Conservation (phyloP, 2,888 invertebrate genomes). For the Harpalus rufipes region DNA sequence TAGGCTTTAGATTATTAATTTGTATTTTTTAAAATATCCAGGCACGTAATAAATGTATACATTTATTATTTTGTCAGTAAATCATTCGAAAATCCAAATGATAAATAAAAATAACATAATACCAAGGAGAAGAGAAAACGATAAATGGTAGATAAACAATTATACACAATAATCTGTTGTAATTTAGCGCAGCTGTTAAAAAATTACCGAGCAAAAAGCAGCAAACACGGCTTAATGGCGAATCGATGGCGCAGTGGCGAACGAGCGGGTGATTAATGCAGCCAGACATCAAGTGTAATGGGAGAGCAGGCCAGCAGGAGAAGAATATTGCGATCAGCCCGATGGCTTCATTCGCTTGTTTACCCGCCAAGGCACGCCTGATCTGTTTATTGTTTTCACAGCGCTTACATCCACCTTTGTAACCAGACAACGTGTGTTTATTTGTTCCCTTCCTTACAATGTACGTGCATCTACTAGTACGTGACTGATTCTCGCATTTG, state of each 20-base stretch:
- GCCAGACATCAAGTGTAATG: constrained; percentile 59
- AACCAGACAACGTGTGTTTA: constrained; percentile 13
- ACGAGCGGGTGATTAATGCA: constrained; percentile 55
- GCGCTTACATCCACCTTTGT: constrained; percentile 5
- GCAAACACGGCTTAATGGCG: constrained; percentile 54
- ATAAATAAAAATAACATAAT: no score
- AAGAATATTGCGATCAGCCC: constrained; percentile 51
- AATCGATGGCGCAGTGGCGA: constrained; percentile 43
- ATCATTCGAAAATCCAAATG: no score
- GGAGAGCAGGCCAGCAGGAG: neutral
- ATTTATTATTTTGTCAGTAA: no score
- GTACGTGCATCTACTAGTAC: neutral
- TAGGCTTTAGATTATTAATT: no score
- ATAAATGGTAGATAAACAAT: constrained; percentile 39
- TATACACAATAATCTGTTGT: constrained; percentile 35
- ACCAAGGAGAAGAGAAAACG: neutral
- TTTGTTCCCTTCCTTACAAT: neutral
- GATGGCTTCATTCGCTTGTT: constrained; percentile 57
- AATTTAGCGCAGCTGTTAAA: constrained; percentile 54
- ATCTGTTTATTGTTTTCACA: constrained; percentile 58
- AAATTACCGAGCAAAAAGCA: constrained; percentile 43
- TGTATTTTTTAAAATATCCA: no score
- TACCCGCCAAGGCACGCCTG: constrained; percentile 11
- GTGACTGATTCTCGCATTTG: neutral
- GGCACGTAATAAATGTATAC: no score